These are phyloP conservation scores for Pachyrhynchus sulphureomaculatus DNA, from an alignment of 1,140 invertebrate species.

Conservation along the genomic window DNA sequence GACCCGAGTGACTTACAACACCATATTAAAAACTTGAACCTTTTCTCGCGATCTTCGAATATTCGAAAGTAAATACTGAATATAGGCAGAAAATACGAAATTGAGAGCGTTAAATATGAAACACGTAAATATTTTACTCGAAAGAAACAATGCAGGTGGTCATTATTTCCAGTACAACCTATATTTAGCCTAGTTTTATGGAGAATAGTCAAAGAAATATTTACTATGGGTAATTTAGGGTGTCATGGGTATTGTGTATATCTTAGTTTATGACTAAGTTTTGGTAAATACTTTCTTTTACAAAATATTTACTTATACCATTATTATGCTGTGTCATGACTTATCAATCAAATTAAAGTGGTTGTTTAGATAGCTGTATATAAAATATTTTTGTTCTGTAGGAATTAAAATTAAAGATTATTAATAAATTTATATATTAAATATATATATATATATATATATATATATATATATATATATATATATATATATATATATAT, in stretches of 20 bases:
- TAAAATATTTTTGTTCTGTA: too few relatives aligned
- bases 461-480: too few relatives aligned
- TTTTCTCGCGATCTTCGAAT: conserved; percentile 17
- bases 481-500: too few relatives aligned
- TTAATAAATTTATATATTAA: too few relatives aligned
- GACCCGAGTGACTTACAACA: conserved; percentile 11
- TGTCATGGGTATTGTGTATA: conserved; percentile 2
- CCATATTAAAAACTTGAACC: conserved; percentile 16
- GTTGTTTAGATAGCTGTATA: too few relatives aligned
- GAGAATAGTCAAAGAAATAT: conserved; percentile 1
- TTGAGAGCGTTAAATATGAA: conserved; percentile 8
- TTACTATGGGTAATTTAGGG: neutral
- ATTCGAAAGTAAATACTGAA: conserved; percentile 16
- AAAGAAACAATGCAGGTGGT: conserved; percentile 19
- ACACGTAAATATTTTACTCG: conserved; percentile 12
- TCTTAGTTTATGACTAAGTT: neutral
- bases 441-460: too few relatives aligned
- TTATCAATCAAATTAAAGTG: too few relatives aligned
- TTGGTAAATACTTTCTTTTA: too few relatives aligned
- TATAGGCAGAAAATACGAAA: conserved; percentile 10
- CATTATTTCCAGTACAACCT: conserved; percentile 11
- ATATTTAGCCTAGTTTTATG: conserved; percentile 16
- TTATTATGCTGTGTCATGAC: too few relatives aligned
- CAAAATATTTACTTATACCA: too few relatives aligned
- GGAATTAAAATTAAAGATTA: too few relatives aligned